phyloP scores from a whole-genome alignment of 2,797 vertebrate species.

The Chelon auratus region DNA sequence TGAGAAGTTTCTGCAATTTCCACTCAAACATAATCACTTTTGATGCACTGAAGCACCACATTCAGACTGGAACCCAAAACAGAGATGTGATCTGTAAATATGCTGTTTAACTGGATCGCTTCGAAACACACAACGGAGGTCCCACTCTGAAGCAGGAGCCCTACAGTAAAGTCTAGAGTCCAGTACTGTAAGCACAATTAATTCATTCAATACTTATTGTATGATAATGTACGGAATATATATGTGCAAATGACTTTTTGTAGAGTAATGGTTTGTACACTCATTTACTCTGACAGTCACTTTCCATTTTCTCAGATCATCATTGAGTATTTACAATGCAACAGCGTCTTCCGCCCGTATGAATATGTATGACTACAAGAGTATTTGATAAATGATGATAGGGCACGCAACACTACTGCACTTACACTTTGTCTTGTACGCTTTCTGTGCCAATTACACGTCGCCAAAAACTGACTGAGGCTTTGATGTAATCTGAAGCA shows the following conservation, averaged over 20 bases:
- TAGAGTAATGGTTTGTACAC: slow-evolving; percentile 4
- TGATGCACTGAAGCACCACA: slow-evolving; percentile 2
- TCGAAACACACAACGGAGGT: neutral
- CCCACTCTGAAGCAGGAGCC: neutral
- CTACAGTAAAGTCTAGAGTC: neutral
- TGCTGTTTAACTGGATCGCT: neutral
- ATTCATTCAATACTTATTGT: neutral
- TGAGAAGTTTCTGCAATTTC: neutral
- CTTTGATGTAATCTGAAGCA: slow-evolving; percentile 72
- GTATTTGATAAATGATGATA: slow-evolving; percentile 71
- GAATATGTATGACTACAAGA: slow-evolving; percentile 63
- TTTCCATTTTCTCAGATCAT: slow-evolving; percentile 53
- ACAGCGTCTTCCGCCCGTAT: slow-evolving; percentile 49
- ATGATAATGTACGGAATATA: slow-evolving; percentile 6
- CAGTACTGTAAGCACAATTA: neutral
- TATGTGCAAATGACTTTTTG: slow-evolving; percentile 13
- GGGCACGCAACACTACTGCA: slow-evolving; percentile 50
- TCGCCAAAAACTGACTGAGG: slow-evolving; percentile 48
- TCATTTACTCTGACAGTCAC: slow-evolving; percentile 51
- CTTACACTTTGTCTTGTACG: slow-evolving; percentile 33
- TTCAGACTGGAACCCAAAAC: slow-evolving; percentile 6
- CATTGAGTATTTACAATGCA: slow-evolving; percentile 60
- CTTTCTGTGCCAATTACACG: slow-evolving; percentile 60
- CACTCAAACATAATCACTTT: slow-evolving; percentile 20
- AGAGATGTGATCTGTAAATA: slow-evolving; percentile 1